These are phyloP conservation scores for Dromiciops gliroides DNA, from an alignment of 2,113 vertebrate genomes.

Conservation along the genomic window DNA sequence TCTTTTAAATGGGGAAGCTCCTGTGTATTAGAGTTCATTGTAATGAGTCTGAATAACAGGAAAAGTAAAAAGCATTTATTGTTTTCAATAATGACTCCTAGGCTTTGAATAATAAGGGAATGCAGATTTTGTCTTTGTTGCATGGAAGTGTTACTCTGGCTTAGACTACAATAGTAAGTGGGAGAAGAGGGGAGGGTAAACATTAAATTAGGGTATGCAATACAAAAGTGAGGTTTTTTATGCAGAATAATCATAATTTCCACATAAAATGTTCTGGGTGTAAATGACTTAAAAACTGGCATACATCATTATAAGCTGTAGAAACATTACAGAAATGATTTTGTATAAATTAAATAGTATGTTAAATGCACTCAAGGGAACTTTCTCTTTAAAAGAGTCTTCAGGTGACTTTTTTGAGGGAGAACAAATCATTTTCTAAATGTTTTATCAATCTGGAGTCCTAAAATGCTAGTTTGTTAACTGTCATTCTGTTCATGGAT, in stretches of 20 bases:
- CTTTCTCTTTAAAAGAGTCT: background rate
- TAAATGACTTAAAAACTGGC: background rate
- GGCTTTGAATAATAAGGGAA: slow-evolving; percentile 27
- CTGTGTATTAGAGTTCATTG: slow-evolving; percentile 19
- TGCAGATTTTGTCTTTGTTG: background rate
- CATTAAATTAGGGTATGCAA: background rate
- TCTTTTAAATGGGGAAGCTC: slow-evolving; percentile 28
- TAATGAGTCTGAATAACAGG: slow-evolving; percentile 35
- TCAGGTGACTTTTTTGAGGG: background rate
- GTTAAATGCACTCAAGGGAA: background rate
- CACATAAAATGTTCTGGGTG: background rate
- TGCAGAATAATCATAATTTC: slow-evolving; percentile 1
- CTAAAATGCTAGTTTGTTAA: background rate
- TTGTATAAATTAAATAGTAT: background rate
- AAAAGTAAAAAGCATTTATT: slow-evolving; percentile 40
- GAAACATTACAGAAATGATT: background rate
- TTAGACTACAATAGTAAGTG: slow-evolving; percentile 16
- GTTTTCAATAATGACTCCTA: slow-evolving; percentile 50
- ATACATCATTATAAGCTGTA: background rate
- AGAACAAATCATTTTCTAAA: background rate
- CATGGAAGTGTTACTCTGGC: background rate
- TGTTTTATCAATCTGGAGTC: background rate
- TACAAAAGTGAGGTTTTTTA: background rate
- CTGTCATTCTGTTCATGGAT: background rate
- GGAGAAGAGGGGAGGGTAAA: background rate